Percentiles rank a stretch among this genome's conserved stretches.
Evolutionary conservation across 2,113 vertebrate species (phyloP).

Genomic region (Phaethornis superciliosus): DNA sequence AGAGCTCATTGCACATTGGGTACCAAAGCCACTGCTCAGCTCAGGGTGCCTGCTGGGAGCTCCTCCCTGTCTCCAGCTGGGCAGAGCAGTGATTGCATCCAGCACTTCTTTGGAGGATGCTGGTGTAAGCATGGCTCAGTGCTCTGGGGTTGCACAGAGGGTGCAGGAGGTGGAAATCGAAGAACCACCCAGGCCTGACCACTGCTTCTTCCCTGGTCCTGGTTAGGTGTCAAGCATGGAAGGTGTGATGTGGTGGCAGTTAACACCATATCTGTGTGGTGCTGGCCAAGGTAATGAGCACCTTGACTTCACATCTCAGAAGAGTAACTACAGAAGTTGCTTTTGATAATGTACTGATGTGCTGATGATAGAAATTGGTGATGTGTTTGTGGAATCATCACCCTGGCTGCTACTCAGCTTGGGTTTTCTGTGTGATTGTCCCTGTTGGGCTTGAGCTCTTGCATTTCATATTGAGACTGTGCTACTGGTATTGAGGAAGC

Average conservation of each 20-base stretch:
- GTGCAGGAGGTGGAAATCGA: background rate
- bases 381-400: background rate
- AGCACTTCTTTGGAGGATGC: background rate
- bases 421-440: background rate
- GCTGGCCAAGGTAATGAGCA: background rate
- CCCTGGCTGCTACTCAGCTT: background rate
- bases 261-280: background rate
- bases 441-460: background rate
- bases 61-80: background rate
- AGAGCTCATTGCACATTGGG: fast-evolving
- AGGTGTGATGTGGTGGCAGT: background rate
- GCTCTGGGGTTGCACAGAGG: background rate
- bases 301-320: background rate
- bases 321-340: background rate
- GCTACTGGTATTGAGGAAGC: background rate
- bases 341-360: background rate
- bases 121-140: background rate
- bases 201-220: background rate
- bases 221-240: background rate
- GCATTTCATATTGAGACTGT: background rate
- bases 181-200: background rate
- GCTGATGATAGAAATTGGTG: background rate
- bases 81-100: background rate
- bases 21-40: background rate
- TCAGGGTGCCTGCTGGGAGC: background rate